These are phyloP conservation scores for Lagodon rhomboides DNA, from an alignment of 2,797 vertebrate species.

Conservation along the genomic window DNA sequence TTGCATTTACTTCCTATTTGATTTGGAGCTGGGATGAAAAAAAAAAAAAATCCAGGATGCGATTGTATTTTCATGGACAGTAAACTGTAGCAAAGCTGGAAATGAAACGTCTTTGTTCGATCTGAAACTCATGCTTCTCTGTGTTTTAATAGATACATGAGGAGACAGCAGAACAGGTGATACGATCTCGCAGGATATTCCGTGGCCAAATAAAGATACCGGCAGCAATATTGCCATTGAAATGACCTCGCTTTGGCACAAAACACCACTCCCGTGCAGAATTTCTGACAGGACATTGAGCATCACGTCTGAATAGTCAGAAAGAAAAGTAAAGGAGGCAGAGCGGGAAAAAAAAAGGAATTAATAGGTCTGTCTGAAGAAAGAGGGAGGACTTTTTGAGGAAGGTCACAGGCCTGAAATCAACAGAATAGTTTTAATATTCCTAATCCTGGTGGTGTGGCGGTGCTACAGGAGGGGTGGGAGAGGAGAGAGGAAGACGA, in stretches of 20 bases:
- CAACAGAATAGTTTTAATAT: conserved; percentile 78
- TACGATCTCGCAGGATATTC: conserved; percentile 27
- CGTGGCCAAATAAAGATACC: conserved; percentile 46
- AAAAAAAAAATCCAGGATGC: conserved; percentile 49
- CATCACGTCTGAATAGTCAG: conserved; percentile 65
- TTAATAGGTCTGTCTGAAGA: conserved; percentile 62
- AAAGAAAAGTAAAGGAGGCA: conserved; percentile 60
- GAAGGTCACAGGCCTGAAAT: conserved; percentile 77
- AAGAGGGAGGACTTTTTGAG: conserved; percentile 61
- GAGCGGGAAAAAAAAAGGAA: conserved; percentile 36
- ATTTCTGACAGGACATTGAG: conserved; percentile 66
- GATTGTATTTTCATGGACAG: conserved; percentile 58
- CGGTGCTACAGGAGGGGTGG: conserved; percentile 60
- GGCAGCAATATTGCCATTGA: conserved; percentile 69
- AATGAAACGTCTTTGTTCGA: conserved; percentile 45
- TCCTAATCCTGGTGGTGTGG: conserved; percentile 79
- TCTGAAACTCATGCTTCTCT: conserved; percentile 38
- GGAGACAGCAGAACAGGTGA: conserved; percentile 29
- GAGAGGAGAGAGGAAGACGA: conserved; percentile 41
- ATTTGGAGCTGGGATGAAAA: conserved; percentile 54
- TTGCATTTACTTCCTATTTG: conserved; percentile 75
- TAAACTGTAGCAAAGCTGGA: conserved; percentile 45
- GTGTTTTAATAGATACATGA: conserved; percentile 33
- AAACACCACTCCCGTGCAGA: conserved; percentile 56
- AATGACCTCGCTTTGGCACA: conserved; percentile 73